These are phyloP conservation scores for Adelges cooleyi DNA, from an alignment of 1,140 invertebrate species.

Conservation along the genomic window DNA sequence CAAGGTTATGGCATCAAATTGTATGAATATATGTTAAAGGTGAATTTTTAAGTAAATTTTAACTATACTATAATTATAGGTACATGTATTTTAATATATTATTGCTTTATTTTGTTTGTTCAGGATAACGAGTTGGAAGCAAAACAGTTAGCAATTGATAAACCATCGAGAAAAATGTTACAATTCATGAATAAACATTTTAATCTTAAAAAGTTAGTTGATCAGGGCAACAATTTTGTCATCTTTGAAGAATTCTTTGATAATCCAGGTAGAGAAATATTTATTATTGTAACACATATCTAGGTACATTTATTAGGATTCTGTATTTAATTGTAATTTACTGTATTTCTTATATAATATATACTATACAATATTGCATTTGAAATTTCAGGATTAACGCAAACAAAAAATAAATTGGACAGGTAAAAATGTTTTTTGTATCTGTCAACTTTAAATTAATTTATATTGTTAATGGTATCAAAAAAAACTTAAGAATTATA, in stretches of 20 bases:
- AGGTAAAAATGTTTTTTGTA: too few species aligned
- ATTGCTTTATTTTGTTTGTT: slow-evolving; percentile 35
- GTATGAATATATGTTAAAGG: slow-evolving; percentile 67
- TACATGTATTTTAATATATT: neutral
- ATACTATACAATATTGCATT: neutral
- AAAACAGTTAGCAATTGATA: slow-evolving; percentile 71
- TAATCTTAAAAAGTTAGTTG: slow-evolving; percentile 52
- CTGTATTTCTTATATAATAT: too few species aligned
- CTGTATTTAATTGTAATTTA: too few species aligned
- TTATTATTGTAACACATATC: too few species aligned
- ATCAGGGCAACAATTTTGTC: slow-evolving; percentile 80
- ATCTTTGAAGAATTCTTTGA: slow-evolving; percentile 73
- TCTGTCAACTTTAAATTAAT: too few species aligned
- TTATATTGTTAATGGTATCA: too few species aligned
- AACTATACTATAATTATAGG: neutral
- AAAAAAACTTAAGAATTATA: too few species aligned
- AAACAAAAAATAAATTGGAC: slow-evolving; percentile 15
- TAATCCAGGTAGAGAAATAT: slow-evolving; percentile 35
- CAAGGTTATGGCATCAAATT: slow-evolving; percentile 61
- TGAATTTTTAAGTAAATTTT: slow-evolving; percentile 38
- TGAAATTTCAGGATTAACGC: slow-evolving; percentile 3
- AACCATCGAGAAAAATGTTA: slow-evolving; percentile 76
- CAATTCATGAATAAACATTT: slow-evolving; percentile 78
- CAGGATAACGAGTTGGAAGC: slow-evolving; percentile 59
- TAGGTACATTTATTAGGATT: too few species aligned